Percentiles rank a stretch among this genome's conserved stretches.
phyloP scores from a whole-genome alignment of 2,113 vertebrate genomes.

The Dermatemys mawii region DNA sequence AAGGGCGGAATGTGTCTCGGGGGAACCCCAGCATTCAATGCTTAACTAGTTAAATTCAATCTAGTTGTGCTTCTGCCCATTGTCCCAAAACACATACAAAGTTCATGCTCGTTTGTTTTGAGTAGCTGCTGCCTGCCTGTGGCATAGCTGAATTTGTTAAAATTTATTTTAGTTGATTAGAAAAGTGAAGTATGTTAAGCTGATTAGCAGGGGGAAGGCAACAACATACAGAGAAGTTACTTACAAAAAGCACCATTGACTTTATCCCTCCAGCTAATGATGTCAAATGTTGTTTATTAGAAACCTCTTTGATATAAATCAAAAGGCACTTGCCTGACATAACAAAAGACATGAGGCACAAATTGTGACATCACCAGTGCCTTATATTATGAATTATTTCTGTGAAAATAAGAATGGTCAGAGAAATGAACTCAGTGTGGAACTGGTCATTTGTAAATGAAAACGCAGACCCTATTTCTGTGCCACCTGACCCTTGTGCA shows the following conservation, averaged over 20 bases:
- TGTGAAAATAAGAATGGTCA: neutral
- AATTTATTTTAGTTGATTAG: neutral
- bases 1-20: neutral
- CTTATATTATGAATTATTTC: accelerated
- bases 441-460: neutral
- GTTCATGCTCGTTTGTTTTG: neutral
- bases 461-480: neutral
- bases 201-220: neutral
- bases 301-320: neutral
- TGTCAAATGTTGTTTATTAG: neutral
- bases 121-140: neutral
- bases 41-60: neutral
- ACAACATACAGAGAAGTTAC: neutral
- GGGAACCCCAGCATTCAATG: neutral
- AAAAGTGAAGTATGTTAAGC: neutral
- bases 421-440: neutral
- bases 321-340: neutral
- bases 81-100: neutral
- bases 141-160: neutral
- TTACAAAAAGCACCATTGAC: neutral
- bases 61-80: neutral
- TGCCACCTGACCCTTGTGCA: neutral
- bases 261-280: neutral
- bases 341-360: neutral
- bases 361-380: neutral